phyloP scores from a whole-genome alignment of 2,797 vertebrate species.

The Hemibagrus guttatus region DNA sequence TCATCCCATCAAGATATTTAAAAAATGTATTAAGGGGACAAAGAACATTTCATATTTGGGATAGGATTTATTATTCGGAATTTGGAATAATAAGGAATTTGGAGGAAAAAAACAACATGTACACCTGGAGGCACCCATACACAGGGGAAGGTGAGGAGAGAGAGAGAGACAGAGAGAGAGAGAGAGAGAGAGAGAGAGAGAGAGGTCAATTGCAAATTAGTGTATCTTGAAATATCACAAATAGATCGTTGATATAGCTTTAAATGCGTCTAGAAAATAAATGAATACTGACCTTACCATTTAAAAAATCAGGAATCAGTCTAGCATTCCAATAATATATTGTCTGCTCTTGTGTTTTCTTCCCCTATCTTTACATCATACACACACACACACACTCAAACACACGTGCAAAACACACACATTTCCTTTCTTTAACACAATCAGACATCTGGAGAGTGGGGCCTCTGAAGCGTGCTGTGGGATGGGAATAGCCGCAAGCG shows the following conservation, averaged over 20 bases:
- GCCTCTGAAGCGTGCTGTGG: conserved; percentile 26
- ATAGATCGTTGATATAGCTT: background rate
- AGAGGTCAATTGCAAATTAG: background rate
- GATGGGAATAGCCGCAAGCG: conserved; percentile 40
- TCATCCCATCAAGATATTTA: too few relatives aligned
- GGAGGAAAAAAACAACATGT: background rate
- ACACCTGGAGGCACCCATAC: background rate
- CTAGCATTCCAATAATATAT: background rate
- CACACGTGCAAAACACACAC: conserved; percentile 16
- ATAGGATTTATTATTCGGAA: background rate
- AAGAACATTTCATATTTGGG: background rate
- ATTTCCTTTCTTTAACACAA: conserved; percentile 29
- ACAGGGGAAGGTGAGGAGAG: background rate
- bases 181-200: background rate
- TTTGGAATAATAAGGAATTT: background rate
- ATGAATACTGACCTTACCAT: background rate
- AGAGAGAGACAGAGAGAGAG: background rate
- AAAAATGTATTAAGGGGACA: too few relatives aligned
- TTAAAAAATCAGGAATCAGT: background rate
- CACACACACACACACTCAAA: conserved; percentile 31
- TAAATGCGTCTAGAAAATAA: background rate
- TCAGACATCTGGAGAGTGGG: conserved; percentile 38
- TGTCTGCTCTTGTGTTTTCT: background rate
- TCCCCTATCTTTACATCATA: background rate
- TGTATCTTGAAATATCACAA: background rate